phyloP scores from a whole-genome alignment of 2,113 vertebrate genomes.

The Psilopsiagon aymara region DNA sequence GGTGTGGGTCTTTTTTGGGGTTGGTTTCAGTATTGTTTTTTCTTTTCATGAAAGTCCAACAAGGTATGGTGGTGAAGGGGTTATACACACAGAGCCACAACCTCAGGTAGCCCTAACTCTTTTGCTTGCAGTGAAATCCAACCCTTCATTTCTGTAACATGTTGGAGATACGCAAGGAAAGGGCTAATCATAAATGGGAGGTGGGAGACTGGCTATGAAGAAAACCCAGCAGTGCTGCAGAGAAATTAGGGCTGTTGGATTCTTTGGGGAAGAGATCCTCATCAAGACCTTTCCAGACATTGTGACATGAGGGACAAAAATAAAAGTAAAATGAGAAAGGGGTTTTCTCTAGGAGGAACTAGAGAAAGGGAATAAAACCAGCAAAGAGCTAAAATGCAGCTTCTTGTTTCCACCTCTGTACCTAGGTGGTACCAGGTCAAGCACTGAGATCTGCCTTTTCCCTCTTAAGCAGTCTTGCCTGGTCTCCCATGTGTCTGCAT shows the following conservation, averaged over 20 bases:
- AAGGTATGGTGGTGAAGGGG: neutral
- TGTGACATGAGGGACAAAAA: neutral
- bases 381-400: neutral
- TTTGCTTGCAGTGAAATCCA: neutral
- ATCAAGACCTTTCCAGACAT: neutral
- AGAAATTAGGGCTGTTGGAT: neutral
- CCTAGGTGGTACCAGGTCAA: neutral
- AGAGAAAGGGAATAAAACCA: neutral
- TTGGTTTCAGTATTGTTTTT: neutral
- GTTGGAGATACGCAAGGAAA: neutral
- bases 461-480: neutral
- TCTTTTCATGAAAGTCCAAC: neutral
- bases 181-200: neutral
- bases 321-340: neutral
- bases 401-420: neutral
- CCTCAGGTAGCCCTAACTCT: neutral
- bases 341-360: neutral
- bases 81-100: neutral
- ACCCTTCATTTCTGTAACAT: neutral
- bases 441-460: neutral
- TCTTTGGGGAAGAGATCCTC: neutral
- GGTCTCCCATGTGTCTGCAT: fast-evolving
- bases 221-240: too few species aligned
- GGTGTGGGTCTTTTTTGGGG: neutral
- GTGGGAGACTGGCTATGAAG: neutral